Evolutionary conservation across 2,797 vertebrate genomes (phyloP), one percentile per base, ranked within the genome.

Genomic region (Acanthurus leucopareius): DNA sequence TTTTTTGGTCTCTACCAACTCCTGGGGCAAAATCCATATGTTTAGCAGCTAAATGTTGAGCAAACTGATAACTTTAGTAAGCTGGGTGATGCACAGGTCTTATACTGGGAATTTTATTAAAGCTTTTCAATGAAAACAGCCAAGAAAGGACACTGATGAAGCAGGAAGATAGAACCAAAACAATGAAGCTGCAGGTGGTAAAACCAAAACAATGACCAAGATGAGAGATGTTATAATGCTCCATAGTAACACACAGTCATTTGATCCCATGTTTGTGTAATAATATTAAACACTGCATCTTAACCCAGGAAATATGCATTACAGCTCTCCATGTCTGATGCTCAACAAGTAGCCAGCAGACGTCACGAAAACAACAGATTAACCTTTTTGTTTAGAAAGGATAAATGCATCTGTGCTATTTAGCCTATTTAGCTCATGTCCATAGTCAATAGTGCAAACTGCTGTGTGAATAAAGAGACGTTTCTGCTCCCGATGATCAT

Each of bases 401-500:
- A 77, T 68, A 22, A 68, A 71, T 48, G 1, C 32, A 10, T 80
- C 56, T 20, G 62, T 67, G 57, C 25, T 61, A 17, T 67, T 86
- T 56, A 72, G 71, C 51, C 47, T 67, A 5, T 61, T 76, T 8
- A 66, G 58, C 67, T 78, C 0, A 15, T 73, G 45, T 70, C 44
- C 51, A 62, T 53, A 52, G 60, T 73, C 44, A 5, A 60, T 71
- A 35, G 11, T 51, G 49, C 32, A 51, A 59, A 48, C 20, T 54
- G 59, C 28, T 32, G n/a, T 52, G 8, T 28, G 52, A 42, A 71
- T 73, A 53, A 85, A 79, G 73, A 82, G 35, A 56, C 42, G 17
- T 49, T 54, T 83, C 61, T 79, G 3, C 72, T 81, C 64, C 48
- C 6, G 49, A 47, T 74, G 81, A 78, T 67, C 53, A 51, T 42